Evolutionary conservation across 2,797 vertebrate species (phyloP).

Genomic region (Parauchenoglanis ngamensis): DNA sequence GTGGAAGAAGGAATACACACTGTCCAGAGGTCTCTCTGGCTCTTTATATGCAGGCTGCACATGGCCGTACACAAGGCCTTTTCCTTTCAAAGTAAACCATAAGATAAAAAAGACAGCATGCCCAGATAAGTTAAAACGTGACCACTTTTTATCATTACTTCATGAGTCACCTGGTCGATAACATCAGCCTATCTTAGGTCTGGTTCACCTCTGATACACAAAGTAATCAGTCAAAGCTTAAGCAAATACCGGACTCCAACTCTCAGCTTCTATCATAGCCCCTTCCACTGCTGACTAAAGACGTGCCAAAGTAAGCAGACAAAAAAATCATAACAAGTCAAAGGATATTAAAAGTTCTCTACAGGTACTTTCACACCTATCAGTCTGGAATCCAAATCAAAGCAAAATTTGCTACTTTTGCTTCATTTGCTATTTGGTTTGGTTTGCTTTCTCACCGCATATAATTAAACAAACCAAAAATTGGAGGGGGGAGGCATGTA

Average conservation of each 20-base stretch:
- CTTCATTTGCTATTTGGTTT: not conserved
- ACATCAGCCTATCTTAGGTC: slow-evolving; percentile 41
- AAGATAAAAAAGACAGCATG: slow-evolving; percentile 18
- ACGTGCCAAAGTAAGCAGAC: not conserved
- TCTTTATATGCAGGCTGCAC: not conserved
- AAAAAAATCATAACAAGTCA: not conserved
- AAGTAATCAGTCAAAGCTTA: slow-evolving; percentile 46
- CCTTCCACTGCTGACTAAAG: not conserved
- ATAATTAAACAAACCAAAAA: not conserved
- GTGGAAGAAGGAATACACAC: not conserved
- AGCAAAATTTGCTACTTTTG: not conserved
- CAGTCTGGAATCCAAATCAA: not conserved
- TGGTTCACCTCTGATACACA: slow-evolving; percentile 31
- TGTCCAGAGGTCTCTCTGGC: not conserved
- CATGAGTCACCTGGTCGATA: slow-evolving; percentile 43
- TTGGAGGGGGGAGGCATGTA: no score
- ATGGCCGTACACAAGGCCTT: not conserved
- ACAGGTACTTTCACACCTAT: not conserved
- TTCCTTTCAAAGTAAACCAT: slow-evolving; percentile 30
- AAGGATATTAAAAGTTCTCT: not conserved
- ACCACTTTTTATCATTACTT: slow-evolving; percentile 49
- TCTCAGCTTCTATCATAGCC: slow-evolving; percentile 20
- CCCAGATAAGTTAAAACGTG: slow-evolving; percentile 28
- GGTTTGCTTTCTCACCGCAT: not conserved
- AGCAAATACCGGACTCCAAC: slow-evolving; percentile 48